phyloP scores from a whole-genome alignment of 2,113 vertebrate genomes.

The Pachycephala philippinensis region DNA sequence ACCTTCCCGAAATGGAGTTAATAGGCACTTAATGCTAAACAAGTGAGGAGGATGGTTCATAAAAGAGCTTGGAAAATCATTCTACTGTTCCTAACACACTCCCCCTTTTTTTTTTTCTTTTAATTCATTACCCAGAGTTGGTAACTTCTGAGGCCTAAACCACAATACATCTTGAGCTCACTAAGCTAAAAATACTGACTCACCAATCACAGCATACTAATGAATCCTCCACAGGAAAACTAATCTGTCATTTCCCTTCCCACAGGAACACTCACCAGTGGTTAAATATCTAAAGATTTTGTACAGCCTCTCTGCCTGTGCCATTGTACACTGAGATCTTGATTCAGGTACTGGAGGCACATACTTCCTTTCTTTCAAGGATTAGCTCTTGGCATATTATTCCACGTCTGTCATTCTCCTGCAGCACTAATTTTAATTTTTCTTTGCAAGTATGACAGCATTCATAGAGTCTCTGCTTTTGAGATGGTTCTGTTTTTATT shows the following conservation, averaged over 20 bases:
- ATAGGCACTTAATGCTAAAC: not conserved
- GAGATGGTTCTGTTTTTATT: not conserved
- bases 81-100: not conserved
- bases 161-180: not conserved
- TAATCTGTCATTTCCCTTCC: not conserved
- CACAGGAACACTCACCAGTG: not conserved
- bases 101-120: not conserved
- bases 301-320: not conserved
- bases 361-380: not conserved
- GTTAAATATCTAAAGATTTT: not conserved
- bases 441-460: not conserved
- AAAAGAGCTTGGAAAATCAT: not conserved
- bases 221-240: conserved; percentile 23
- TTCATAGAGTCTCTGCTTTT: not conserved
- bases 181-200: conserved; percentile 23
- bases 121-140: not conserved
- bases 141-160: conserved; percentile 16
- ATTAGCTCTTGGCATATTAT: not conserved
- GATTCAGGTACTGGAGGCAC: not conserved
- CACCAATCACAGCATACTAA: not conserved
- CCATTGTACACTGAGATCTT: not conserved
- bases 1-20: conserved; percentile 29
- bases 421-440: not conserved
- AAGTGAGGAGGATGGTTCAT: not conserved
- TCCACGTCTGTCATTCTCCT: not conserved